Evolutionary conservation across 2,113 vertebrate species (phyloP), one percentile per base, ranked within the genome.

Genomic region (Ophiodon elongatus): DNA sequence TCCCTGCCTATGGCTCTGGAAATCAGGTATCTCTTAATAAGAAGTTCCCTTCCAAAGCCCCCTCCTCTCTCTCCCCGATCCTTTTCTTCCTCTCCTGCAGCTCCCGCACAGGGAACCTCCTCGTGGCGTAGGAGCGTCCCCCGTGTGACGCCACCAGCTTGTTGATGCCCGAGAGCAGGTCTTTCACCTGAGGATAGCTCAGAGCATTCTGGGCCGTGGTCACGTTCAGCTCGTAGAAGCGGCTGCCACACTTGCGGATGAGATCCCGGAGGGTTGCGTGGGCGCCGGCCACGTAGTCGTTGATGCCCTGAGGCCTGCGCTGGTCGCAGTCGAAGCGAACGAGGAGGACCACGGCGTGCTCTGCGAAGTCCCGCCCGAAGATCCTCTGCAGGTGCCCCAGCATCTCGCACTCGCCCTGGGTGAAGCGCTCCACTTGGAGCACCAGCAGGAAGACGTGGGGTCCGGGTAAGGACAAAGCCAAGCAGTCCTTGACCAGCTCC

Each of bases 381-480:
- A 83, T 82, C 81, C 21, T 89, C 84, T 86, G 89, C 65, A 92
- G 69, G 13, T 71, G 74, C 14, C 23, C 23, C 0, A 91, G 74
- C 82, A 91, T 87, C 63, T 83, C 33, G 4, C 73, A 62, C 79
- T 92, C 88, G 0, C 88, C 91, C 66, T 88, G 89, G 57, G 89
- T 90, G 84, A 90, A 91, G 69, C 81, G 84, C 4, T 81, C 88
- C 37, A 86, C 62, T 68, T 92, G 85, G 43, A 87, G 76, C 56
- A 91, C 88, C 50, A 90, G 79, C 54, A 92, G 70, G 71, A 88
- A 90, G 64, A 88, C 54, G 15, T 91, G 86, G 6, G 85, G 88
- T 27, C 90, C 88, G 1, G 92, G 88, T 2, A 87, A 21, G 2
- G 82, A 68, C 75, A 92, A 39, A 2, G 88, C 83, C 76, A 91